Evolutionary conservation across 2,113 vertebrate species (phyloP).

Genomic region (Herpetotheres cachinnans): DNA sequence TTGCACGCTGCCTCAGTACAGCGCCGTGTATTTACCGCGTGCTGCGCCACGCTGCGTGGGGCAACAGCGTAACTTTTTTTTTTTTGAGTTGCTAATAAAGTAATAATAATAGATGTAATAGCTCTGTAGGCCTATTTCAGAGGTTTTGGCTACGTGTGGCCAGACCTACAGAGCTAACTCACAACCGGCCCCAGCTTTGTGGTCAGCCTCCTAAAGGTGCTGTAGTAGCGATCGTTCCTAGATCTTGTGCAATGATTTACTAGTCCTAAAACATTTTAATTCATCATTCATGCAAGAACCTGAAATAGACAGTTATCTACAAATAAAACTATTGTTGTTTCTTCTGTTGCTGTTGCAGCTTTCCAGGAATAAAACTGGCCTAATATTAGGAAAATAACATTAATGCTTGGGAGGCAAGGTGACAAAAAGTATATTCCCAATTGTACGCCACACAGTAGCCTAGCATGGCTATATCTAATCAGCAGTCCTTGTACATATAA

Average conservation of each 20-base stretch:
- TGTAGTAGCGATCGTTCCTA: fast-evolving
- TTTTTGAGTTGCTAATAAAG: no score
- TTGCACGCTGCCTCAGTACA: no score
- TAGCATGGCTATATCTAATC: not conserved
- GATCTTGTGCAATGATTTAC: not conserved
- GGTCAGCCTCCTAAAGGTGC: not conserved
- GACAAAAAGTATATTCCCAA: not conserved
- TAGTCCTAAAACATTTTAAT: not conserved
- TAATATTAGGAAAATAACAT: not conserved
- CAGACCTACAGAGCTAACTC: not conserved
- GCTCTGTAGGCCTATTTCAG: not conserved
- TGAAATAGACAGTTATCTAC: not conserved
- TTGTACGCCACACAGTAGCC: not conserved
- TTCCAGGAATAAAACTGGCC: not conserved
- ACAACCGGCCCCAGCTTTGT: no score
- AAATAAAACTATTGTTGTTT: not conserved
- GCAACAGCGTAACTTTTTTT: no score
- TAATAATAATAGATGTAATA: no score
- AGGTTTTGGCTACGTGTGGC: not conserved
- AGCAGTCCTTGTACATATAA: not conserved
- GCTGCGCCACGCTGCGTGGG: no score
- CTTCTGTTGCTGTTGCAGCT: not conserved
- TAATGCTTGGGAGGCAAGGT: not conserved
- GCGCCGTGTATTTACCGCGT: no score
- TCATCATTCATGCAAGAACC: not conserved